Base-by-base conservation (phyloP, 2,888 invertebrate species). In the Conus canariensis region DNA sequence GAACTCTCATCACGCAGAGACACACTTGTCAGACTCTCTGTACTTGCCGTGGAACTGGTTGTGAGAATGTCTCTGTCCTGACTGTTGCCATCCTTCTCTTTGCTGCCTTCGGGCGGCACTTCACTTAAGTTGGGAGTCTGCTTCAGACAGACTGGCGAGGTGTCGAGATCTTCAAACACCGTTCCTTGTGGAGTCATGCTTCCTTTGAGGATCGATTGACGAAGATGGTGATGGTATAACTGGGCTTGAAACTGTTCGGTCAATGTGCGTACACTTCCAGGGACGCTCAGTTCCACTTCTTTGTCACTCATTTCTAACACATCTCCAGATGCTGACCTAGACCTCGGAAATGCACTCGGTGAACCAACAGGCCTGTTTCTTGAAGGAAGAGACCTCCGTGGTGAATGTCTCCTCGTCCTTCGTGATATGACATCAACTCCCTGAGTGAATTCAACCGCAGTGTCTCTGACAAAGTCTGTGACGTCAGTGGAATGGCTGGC, bases 181-280 rank as follows among this genome's bases (percentile, higher is more conserved):
- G 85, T 91, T 19, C 91, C 91, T n/a, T 88, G 87, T 19, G 91
- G 91, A 8, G 88, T 80, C 90, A 89, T 91, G 88, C 91, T 91
- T 8, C 91, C 91, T 60, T 89, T 91, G 25, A 91, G 85, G 85
- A 91, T 91, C 10, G 91, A 91, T 77, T 91, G 91, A 5, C 91
- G 90, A 22, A 91, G 88, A n/a, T 67, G 87, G 89, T 91, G 91
- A 85, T 91, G 74, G 60, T 74, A 58, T 16, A 85, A n/a, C 58
- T 74, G 59, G 22, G 89, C 77, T 45, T 89, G 89, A 45, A 89
- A 89, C 85, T 85, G 89, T 85, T 89, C 85, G 1, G 89, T 85
- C 58, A 89, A 56, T 9, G 89, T 85, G 22, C 89, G 85, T 74
- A 89, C 89, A 58, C 89, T 89, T 2, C 89, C 87, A 8, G 87